phyloP scores from a whole-genome alignment of 2,113 vertebrate species.

The Seriola rivoliana region DNA sequence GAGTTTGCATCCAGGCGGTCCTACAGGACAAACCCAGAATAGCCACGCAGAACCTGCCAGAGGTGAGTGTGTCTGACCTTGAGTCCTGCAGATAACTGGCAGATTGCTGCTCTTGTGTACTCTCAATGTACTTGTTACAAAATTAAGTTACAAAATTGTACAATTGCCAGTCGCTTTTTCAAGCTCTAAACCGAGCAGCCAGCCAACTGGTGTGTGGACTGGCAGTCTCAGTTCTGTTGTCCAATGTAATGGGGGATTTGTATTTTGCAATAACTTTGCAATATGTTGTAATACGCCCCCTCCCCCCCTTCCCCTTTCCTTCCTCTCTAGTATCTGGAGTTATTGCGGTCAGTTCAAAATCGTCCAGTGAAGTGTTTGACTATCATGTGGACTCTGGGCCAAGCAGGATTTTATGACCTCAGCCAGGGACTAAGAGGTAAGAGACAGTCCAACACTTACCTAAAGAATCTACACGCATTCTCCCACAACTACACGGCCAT shows the following conservation, averaged over 20 bases:
- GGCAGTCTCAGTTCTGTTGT: neutral
- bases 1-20: conserved; percentile 95
- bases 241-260: neutral
- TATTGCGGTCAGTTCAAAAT: conserved; percentile 92
- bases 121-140: neutral
- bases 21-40: conserved; percentile 91
- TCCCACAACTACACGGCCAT: neutral
- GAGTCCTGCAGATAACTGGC: neutral
- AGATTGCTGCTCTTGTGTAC: neutral
- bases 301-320: neutral
- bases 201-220: neutral
- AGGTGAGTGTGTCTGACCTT: conserved; percentile 83
- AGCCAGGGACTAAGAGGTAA: conserved; percentile 92
- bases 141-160: neutral
- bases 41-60: conserved; percentile 88
- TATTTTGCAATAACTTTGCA: conserved; percentile 17
- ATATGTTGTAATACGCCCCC: neutral
- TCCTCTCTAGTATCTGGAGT: conserved; percentile 89
- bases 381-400: conserved; percentile 96
- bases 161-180: neutral
- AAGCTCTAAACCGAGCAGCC: neutral
- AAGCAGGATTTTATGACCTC: conserved; percentile 91
- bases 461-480: neutral
- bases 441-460: neutral
- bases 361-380: conserved; percentile 91